These are phyloP conservation scores for Brachypterus glaber DNA, from an alignment of 2,888 invertebrate genomes.

Conservation along the genomic window DNA sequence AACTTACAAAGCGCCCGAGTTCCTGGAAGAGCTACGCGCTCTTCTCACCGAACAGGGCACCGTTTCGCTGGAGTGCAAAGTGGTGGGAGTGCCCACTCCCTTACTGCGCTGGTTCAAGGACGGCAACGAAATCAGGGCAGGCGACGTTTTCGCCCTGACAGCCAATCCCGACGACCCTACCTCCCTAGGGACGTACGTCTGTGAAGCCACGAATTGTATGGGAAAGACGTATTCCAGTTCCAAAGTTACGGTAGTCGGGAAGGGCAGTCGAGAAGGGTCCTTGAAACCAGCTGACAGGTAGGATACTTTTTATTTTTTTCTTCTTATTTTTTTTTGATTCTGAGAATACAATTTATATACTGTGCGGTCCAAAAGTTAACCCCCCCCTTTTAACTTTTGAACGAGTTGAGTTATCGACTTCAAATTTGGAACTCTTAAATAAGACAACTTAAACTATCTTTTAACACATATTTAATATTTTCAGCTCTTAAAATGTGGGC, in stretches of 20 bases:
- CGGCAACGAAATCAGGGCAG: slow-evolving; percentile 78
- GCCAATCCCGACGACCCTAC: slow-evolving; percentile 78
- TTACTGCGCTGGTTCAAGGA: slow-evolving; percentile 68
- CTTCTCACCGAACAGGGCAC: slow-evolving; percentile 79
- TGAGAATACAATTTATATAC: not conserved
- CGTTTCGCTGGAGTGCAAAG: slow-evolving; percentile 85
- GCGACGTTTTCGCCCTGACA: slow-evolving; percentile 79
- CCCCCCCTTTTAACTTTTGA: too few relatives aligned
- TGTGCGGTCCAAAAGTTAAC: too few relatives aligned
- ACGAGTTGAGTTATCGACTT: too few relatives aligned
- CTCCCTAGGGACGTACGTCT: slow-evolving; percentile 77
- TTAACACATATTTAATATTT: too few relatives aligned
- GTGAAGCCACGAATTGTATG: slow-evolving; percentile 84
- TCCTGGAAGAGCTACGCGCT: slow-evolving; percentile 74
- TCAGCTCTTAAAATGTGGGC: too few relatives aligned
- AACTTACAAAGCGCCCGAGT: slow-evolving; percentile 80
- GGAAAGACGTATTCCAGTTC: slow-evolving; percentile 75
- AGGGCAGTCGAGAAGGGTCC: slow-evolving; percentile 62
- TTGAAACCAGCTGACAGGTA: slow-evolving; percentile 60
- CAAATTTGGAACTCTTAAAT: too few relatives aligned
- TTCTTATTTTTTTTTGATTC: not conserved
- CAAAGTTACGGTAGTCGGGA: slow-evolving; percentile 71
- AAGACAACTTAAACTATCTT: too few relatives aligned
- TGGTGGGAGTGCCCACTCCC: slow-evolving; percentile 79
- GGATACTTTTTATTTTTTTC: slow-evolving; percentile 5